phyloP scores from a whole-genome alignment of 2,113 vertebrate species.

The Corythaeola cristata region DNA sequence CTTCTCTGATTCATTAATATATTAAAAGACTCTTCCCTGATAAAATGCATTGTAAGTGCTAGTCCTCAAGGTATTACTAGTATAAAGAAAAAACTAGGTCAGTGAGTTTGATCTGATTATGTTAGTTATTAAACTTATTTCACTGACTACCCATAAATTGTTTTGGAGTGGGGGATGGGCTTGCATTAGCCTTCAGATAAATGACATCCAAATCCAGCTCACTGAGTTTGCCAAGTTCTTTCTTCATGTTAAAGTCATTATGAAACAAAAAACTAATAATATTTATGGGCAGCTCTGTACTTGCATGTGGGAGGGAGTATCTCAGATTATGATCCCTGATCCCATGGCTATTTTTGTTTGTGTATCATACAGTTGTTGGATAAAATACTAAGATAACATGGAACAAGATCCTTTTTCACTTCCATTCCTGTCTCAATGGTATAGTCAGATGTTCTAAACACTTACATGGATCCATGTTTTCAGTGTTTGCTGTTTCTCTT shows the following conservation, averaged over 20 bases:
- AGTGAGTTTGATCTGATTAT: conserved; percentile 26
- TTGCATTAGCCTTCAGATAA: conserved; percentile 16
- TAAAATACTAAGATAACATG: not conserved
- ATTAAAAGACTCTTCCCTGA: not conserved
- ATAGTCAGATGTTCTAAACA: not conserved
- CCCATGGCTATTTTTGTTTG: conserved; percentile 21
- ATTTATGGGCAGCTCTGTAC: conserved; percentile 11
- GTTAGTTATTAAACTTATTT: conserved; percentile 7
- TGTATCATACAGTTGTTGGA: not conserved
- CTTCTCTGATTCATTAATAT: not conserved
- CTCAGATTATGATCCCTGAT: not conserved
- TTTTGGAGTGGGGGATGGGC: not conserved
- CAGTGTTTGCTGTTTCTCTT: not conserved
- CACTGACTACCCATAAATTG: not conserved
- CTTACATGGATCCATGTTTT: not conserved
- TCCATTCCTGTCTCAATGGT: not conserved
- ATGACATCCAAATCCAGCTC: not conserved
- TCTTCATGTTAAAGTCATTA: conserved; percentile 33
- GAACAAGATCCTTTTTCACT: not conserved
- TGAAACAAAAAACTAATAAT: not conserved
- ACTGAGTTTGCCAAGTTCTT: conserved; percentile 17
- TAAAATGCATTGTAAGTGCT: not conserved
- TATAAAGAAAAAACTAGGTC: not conserved
- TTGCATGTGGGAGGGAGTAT: not conserved
- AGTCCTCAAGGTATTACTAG: not conserved